Percentiles rank a stretch among this genome's conserved stretches.
Evolutionary conservation across 2,797 vertebrate genomes (phyloP).

Genomic region (Lacerta agilis): DNA sequence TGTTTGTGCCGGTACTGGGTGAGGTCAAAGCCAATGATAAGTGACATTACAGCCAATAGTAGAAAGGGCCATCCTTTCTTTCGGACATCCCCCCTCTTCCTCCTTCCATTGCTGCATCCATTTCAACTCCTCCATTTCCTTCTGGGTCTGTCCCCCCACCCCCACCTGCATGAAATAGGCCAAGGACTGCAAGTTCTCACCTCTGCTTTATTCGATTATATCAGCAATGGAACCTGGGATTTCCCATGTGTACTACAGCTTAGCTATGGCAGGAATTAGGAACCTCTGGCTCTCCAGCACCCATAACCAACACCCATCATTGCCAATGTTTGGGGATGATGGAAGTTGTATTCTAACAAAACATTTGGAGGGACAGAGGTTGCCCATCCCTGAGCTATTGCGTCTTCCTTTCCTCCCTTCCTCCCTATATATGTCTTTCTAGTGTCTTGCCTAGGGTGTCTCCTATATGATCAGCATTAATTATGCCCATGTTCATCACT

Average conservation of each 20-base stretch:
- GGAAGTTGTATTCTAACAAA: background rate
- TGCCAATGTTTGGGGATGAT: background rate
- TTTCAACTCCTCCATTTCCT: too few species aligned
- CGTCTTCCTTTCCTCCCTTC: background rate
- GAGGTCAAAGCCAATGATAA: too few species aligned
- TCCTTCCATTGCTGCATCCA: too few species aligned
- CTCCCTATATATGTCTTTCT: background rate
- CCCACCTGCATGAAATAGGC: too few species aligned
- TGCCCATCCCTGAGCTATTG: too few species aligned
- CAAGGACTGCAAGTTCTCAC: background rate
- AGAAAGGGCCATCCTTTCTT: too few species aligned
- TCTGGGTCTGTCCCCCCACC: too few species aligned
- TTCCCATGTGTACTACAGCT: background rate
- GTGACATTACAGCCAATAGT: too few species aligned
- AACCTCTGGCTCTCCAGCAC: background rate
- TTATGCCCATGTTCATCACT: background rate
- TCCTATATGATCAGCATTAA: background rate
- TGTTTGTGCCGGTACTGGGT: too few species aligned
- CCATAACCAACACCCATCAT: background rate
- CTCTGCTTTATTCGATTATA: background rate
- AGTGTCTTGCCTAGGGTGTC: background rate
- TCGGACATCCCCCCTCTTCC: too few species aligned
- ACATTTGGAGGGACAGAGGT: background rate
- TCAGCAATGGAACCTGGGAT: background rate
- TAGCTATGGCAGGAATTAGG: background rate